Base-by-base conservation (phyloP, 2,113 vertebrate genomes). In the Forbesichthys agassizii region DNA sequence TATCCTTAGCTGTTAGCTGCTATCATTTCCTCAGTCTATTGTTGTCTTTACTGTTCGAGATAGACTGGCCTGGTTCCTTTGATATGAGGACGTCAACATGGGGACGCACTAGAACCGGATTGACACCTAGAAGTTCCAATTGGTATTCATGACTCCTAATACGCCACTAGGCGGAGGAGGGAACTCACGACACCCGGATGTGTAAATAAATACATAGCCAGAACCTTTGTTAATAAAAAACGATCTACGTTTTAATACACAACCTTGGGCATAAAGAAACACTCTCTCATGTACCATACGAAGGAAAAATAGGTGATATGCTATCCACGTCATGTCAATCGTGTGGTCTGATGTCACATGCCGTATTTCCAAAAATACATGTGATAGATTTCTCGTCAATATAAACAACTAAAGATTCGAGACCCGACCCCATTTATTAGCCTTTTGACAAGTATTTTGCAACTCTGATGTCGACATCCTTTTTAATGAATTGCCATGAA, bases 131-230 rank as follows among this genome's bases (percentile, higher is more conserved):
- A 13, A 14, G 46, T 54, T 7, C 90, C 88, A 93, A 86, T 90
- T 18, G 14, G n/a, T 1, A 33, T 4, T 56, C 7, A 56, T 5
- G 62, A 59, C 47, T 14, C 75, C 20, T 48, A 13, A 60, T 14
- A 18, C 42, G 60, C 9, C n/a, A 42, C 0, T 0, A 10, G 18
- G 0, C 10, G 55, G 48, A 72, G 77, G 83, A 11, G 73, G 75
- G 64, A 69, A 57, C 48, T 11, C 9, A 48, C 71, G 66, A 71
- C 59, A 57, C 94, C 94, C 93, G 93, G 93, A 95, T 95, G 93
- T 94, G 91, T 94, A 94, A 94, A 94, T 94, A 95, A 95, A 95
- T 91, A 93, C 86, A 89, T 67, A 75, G 64, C 48, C 33, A 69
- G 66, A 79, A 68, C 68, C 11, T 27, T 52, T 49, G 36, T 42